A percentile compares a stretch with the other conserved stretches of the same genome.
Conservation (phyloP, 2,888 invertebrate species). For the Zaprionus obscuricornis region DNA sequence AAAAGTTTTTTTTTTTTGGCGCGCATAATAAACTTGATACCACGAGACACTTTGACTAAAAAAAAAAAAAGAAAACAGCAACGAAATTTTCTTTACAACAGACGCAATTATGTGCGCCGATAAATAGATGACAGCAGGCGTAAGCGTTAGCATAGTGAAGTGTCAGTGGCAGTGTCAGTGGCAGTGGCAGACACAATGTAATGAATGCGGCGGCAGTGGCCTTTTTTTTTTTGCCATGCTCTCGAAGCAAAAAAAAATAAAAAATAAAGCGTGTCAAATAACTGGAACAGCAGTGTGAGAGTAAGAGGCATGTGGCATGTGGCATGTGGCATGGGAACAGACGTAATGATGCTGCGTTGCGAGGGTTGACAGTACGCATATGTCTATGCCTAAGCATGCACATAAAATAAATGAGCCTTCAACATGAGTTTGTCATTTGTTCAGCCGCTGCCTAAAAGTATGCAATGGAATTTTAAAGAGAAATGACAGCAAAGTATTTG, state of each 20-base stretch:
- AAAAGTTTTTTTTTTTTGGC: conserved; percentile 72
- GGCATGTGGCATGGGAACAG: background rate
- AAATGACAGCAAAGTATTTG: conserved; percentile 3
- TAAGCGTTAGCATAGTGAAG: conserved; percentile 4
- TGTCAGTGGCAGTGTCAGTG: conserved; percentile 1
- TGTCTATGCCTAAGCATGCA: conserved; percentile 59
- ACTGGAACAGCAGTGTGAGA: conserved; percentile 48
- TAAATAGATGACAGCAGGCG: conserved; percentile 36
- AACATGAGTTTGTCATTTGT: conserved; percentile 73
- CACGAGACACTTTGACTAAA: conserved; percentile 55
- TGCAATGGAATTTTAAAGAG: conserved; percentile 36
- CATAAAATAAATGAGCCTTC: conserved; percentile 75
- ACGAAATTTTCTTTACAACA: conserved; percentile 36
- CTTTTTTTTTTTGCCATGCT: conserved; percentile 24
- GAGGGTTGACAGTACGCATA: conserved; percentile 43
- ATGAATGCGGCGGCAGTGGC: conserved; percentile 60
- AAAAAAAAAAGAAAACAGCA: conserved; percentile 58
- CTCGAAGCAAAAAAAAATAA: background rate
- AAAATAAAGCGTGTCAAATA: conserved; percentile 77
- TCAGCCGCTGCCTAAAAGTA: conserved; percentile 23
- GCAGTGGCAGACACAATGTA: conserved; percentile 48
- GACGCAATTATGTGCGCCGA: conserved; percentile 57
- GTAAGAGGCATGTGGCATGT: background rate
- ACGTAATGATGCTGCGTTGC: too few relatives aligned
- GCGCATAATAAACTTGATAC: conserved; percentile 75